Base-by-base conservation (phyloP, 1,140 invertebrate species). In the Cyclargus thomasi region DNA sequence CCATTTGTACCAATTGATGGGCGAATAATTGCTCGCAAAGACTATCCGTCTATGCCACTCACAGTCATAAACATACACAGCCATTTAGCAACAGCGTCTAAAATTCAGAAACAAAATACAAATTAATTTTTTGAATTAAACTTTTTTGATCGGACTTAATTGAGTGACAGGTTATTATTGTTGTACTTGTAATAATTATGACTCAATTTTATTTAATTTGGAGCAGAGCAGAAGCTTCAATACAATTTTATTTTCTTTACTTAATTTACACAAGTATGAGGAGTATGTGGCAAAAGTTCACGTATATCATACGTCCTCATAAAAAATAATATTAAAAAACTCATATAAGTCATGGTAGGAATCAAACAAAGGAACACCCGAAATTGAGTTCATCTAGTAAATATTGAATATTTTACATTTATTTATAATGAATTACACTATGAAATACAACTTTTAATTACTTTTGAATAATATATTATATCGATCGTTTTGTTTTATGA, bases 401-500 rank as follows among this genome's bases (percentile, higher is more conserved):
- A 29, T 7, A 29, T 7, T 29, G 29, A 8, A 8, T 29, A 7
- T 29, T 7, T 29, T 29, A 5, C 5, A 29, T 7, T 7, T 29
- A 29, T 29, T 4, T 29, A 7, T 29, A 8, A 29, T 29, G 5
- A 7, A 29, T 29, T 29, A 7, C 8, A 7, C 8, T 4, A 29
- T 14, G 11, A 47, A 47, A 47, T 47, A 47, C 10, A 8, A 1
- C 39, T 14, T 59, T 11, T 59, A 59, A 59, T 59, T 59, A 59
- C 8, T 59, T 57, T 29, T 20, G 53, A 35, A 35, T 66, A 55
- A 29, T 29, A 55, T 23, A 65, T 23, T 53, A 53, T 55, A 22
- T 65, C 59, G 53, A 66, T 57, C 22, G 22, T 35, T 65, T 59
- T 55, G 55, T 35, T 66, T 66, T 66, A 65, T 65, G n/a, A 55